Evolutionary conservation across 2,113 vertebrate genomes (phyloP), one percentile per base, ranked within the genome.

Genomic region (Pedionomus torquatus): DNA sequence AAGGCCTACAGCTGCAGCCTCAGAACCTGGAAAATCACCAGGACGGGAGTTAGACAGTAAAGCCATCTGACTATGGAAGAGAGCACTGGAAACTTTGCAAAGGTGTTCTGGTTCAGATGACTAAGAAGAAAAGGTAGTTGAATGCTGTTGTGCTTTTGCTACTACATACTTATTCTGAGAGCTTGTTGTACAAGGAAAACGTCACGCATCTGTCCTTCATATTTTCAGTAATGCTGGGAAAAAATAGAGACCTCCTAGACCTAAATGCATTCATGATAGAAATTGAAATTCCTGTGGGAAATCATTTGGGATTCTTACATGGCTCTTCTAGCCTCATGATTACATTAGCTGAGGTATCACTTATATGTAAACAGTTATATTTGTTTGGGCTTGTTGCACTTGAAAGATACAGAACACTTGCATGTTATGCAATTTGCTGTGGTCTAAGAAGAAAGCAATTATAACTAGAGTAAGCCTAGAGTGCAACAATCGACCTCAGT

Each of bases 1-100:
- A 69, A 99, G 99, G 25, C 99, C 99, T 1, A 97, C 98, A 0
- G 98, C 98, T 17, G 98, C 98, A 4, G 99, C 99, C 95, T 98
- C 99, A 12, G 99, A 99, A 63, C 99, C 99, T 99, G 87, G 87
- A 71, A 75, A 74, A 79, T 37, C 48, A 30, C 66, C 25, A 37
- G 57, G 31, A 86, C n/a, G 90, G 13, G 24, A 57, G 26, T 68
- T 21, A 76, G 48, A 80, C 8, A 21, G 58, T 20, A 83, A 63
- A 39, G 41, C 14, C 54, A 48, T 4, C 31, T 39, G 55, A 35
- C 51, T 24, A 7, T 5, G 37, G 83, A 79, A 52, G 7, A 86
- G 39, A 77, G 52, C 35, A 49, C 1, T 35, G 55, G 33, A 37
- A 89, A 55, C 39, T 26, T 4, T 77, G n/a, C 28, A 72, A 60